These are phyloP conservation scores for Poeciliopsis infans DNA, from an alignment of 2,797 vertebrate genomes.

Conservation along the genomic window DNA sequence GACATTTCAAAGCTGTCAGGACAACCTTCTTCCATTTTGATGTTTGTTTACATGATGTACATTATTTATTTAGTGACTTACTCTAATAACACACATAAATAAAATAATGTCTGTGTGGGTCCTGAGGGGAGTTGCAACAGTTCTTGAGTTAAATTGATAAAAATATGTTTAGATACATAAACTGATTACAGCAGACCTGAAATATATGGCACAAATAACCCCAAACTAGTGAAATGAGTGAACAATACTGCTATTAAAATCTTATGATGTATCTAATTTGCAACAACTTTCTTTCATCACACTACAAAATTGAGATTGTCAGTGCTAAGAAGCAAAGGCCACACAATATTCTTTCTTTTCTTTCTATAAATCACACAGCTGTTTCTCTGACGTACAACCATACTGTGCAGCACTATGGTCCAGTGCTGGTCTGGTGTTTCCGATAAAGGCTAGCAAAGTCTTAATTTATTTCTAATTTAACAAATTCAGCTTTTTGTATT, in stretches of 20 bases:
- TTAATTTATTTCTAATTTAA: background rate
- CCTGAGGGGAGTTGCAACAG: constrained; percentile 40
- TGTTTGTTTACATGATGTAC: constrained; percentile 64
- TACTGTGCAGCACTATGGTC: background rate
- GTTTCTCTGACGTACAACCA: background rate
- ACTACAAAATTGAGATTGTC: background rate
- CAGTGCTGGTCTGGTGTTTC: background rate
- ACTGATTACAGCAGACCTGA: constrained; percentile 22
- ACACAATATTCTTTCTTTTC: background rate
- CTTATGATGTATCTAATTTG: background rate
- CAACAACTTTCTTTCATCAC: background rate
- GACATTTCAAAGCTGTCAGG: constrained; percentile 68
- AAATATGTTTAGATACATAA: constrained; percentile 34
- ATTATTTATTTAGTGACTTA: constrained; percentile 65
- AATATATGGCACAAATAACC: constrained; percentile 23
- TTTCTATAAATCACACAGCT: background rate
- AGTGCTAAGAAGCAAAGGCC: background rate
- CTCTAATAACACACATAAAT: constrained; percentile 54
- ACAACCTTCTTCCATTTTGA: constrained; percentile 50
- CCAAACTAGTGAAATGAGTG: constrained; percentile 4
- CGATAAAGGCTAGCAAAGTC: background rate
- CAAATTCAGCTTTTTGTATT: background rate
- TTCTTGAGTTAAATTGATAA: constrained; percentile 33
- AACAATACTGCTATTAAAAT: background rate
- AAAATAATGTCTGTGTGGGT: constrained; percentile 48